Percentiles rank a stretch among this genome's conserved stretches.
Conservation (phyloP, 2,888 invertebrate genomes). For the Synergus umbraculus region DNA sequence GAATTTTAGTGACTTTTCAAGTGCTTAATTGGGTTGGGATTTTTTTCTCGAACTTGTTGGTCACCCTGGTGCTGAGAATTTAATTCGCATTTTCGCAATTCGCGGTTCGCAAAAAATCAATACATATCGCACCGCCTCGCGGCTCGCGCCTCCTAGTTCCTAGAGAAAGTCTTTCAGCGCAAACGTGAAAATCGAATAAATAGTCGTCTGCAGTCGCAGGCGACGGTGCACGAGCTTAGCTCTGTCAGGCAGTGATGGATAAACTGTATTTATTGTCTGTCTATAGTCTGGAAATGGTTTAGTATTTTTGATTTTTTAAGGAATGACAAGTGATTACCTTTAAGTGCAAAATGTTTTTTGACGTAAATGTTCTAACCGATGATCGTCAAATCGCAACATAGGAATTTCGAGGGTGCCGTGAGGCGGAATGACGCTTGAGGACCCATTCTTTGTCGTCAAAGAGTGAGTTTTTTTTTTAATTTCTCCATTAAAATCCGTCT, state of each 20-base stretch:
- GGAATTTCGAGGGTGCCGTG: conserved; percentile 69
- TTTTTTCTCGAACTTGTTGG: too few species aligned
- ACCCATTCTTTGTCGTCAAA: conserved; percentile 99
- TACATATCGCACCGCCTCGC: conserved; percentile 57
- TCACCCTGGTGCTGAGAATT: too few species aligned
- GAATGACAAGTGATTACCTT: too few species aligned
- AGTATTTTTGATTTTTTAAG: too few species aligned
- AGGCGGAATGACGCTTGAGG: conserved; percentile 95
- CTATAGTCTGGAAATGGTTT: too few species aligned
- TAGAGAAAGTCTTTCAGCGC: conserved; percentile 65
- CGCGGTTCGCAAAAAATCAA: conserved; percentile 56
- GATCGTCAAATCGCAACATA: conserved; percentile 65
- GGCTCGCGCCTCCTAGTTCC: conserved; percentile 41
- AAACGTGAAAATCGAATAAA: conserved; percentile 68
- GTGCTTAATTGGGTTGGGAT: too few species aligned
- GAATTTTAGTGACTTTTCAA: too few species aligned
- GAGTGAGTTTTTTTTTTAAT: conserved; percentile 86
- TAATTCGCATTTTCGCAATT: too few species aligned
- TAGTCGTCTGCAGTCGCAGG: conserved; percentile 68
- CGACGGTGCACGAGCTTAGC: conserved; percentile 53
- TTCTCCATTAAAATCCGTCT: background rate
- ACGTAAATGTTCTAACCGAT: conserved; percentile 60
- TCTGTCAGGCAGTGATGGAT: too few species aligned
- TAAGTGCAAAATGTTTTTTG: too few species aligned
- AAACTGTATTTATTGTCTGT: too few species aligned